Base-by-base conservation (phyloP, 2,797 vertebrate genomes). In the Etheostoma nigrum region DNA sequence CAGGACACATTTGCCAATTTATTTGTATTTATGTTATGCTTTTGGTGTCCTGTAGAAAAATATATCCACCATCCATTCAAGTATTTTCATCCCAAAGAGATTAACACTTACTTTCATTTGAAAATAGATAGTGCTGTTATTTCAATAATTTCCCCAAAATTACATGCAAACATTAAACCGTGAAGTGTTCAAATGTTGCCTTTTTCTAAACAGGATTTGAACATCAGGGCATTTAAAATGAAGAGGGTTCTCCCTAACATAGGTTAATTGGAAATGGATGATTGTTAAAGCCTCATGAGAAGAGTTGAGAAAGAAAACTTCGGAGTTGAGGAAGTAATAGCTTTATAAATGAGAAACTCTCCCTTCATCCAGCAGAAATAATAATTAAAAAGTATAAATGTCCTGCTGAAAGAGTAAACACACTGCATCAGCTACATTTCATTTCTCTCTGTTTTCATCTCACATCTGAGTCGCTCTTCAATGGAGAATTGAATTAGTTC, bases 401-500 rank as follows among this genome's bases (percentile, higher is more conserved):
- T 63, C 42, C 72, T 7, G 55, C 36, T 30, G 25, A 67, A 49
- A 69, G 47, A 75, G 36, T 21, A 64, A 85, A 86, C 54, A 11
- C 66, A 6, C 18, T 44, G 9, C 59, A 21, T 14, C 30, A 36
- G 65, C 72, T 45, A 60, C 48, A 47, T 79, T 68, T 76, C 4
- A 51, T 77, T 70, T 69, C 18, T 58, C 55, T 84, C 68, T 54
- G 71, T 74, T 74, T 74, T 73, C 73, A 11, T 76, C 79, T 71
- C 79, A 74, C 75, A 69, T 59, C 47, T 4, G 4, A 74, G 30
- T 82, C 23, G 5, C 64, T 81, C 53, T 76, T 68, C 67, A 66
- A 36, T 52, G 45, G 57, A 70, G 78, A 81, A 83, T 51, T 84
- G 82, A 88, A 87, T 88, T 64, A 74, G 79, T 75, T 91, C 72